These are phyloP conservation scores for Coluber constrictor DNA, from an alignment of 2,797 vertebrate species.

Conservation along the genomic window DNA sequence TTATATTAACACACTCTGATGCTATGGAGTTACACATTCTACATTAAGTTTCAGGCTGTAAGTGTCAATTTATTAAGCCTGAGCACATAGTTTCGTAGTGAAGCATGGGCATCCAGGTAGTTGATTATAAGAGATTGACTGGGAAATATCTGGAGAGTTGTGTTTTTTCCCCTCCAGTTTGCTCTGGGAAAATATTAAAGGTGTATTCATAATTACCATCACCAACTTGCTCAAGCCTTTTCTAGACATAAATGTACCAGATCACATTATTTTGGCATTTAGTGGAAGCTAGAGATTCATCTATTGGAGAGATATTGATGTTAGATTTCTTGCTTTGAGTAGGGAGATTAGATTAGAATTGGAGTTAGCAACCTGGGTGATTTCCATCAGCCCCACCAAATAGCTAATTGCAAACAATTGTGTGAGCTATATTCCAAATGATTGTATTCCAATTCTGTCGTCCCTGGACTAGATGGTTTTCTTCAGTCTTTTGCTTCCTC, in stretches of 20 bases:
- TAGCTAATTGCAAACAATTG: background rate
- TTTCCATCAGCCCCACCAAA: background rate
- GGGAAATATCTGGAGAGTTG: background rate
- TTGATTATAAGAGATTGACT: background rate
- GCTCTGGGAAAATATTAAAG: background rate
- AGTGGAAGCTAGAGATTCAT: background rate
- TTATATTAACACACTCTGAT: too few relatives aligned
- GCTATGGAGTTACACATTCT: too few relatives aligned
- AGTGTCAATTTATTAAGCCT: too few relatives aligned
- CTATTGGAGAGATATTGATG: background rate
- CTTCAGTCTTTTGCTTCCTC: background rate
- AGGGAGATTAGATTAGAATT: background rate
- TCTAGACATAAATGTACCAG: background rate
- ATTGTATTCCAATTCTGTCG: background rate
- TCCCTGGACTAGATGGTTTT: background rate
- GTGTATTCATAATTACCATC: background rate
- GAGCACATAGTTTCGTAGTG: too few relatives aligned
- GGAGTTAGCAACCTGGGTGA: background rate
- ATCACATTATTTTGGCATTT: background rate
- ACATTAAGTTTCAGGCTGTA: too few relatives aligned
- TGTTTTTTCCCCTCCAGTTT: accelerated
- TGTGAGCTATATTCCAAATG: background rate
- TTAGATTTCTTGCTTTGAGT: background rate
- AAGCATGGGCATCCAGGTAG: too few relatives aligned
- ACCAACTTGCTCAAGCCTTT: background rate